Percentiles rank a stretch among this genome's conserved stretches.
phyloP scores from a whole-genome alignment of 2,888 invertebrate species.

The Ochlodes sylvanus region DNA sequence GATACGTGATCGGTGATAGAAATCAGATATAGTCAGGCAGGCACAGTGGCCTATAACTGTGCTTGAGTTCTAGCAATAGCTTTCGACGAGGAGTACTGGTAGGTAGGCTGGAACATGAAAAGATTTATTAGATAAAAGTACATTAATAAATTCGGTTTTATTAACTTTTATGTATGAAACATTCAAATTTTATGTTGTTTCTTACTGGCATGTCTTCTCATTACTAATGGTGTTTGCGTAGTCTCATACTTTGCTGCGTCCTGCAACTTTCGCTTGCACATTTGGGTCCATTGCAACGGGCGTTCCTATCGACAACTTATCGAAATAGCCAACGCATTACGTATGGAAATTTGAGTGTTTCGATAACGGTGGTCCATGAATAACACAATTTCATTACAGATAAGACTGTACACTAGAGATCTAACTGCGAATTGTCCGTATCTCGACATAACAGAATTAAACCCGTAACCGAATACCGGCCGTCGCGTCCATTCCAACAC shows the following conservation, averaged over 20 bases:
- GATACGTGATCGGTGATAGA: too few species aligned
- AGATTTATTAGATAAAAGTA: too few species aligned
- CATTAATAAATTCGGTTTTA: too few species aligned
- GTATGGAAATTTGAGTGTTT: constrained; percentile 34
- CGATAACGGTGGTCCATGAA: constrained; percentile 39
- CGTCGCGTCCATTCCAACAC: constrained; percentile 53
- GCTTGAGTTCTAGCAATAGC: too few species aligned
- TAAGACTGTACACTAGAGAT: constrained; percentile 33
- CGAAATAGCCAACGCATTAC: constrained; percentile 17
- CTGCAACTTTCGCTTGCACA: not conserved
- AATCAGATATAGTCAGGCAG: too few species aligned
- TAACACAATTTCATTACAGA: constrained; percentile 37
- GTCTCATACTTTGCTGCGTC: not conserved
- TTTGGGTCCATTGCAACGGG: not conserved
- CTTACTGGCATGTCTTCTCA: not conserved
- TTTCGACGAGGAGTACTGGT: too few species aligned
- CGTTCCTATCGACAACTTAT: not conserved
- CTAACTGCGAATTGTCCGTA: constrained; percentile 43
- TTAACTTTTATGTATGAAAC: too few species aligned
- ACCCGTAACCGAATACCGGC: constrained; percentile 61
- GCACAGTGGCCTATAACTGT: too few species aligned
- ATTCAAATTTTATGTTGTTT: too few species aligned
- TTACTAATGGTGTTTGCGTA: not conserved
- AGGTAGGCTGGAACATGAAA: too few species aligned
- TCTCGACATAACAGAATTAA: constrained; percentile 56